Conservation (phyloP, 2,888 invertebrate genomes). For the Ditula angustiorana region DNA sequence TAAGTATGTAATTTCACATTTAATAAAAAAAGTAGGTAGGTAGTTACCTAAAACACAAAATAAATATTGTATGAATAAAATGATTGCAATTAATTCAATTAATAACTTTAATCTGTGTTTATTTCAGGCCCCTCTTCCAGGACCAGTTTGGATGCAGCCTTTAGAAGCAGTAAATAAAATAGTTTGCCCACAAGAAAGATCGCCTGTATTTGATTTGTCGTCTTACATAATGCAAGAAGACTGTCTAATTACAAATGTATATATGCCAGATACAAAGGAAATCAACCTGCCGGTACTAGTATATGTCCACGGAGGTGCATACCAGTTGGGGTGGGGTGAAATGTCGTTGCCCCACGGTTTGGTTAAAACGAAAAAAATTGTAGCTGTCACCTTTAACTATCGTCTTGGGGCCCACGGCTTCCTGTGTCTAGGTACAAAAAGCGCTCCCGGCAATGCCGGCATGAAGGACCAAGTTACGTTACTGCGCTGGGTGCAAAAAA, state of each 20-base stretch:
- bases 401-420: conserved; percentile 54
- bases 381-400: conserved; percentile 48
- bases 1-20: too few species aligned
- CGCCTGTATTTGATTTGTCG: neutral
- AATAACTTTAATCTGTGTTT: too few species aligned
- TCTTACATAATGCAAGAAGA: conserved; percentile 24
- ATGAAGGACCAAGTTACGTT: conserved; percentile 69
- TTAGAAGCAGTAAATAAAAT: too few species aligned
- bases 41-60: too few species aligned
- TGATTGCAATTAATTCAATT: too few species aligned
- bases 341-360: too few species aligned
- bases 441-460: conserved; percentile 61
- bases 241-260: conserved; percentile 42
- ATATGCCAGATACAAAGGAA: conserved; percentile 48
- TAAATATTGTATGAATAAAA: too few species aligned
- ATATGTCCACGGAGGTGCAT: conserved; percentile 54
- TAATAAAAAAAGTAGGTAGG: too few species aligned
- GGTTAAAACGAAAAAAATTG: conserved; percentile 40
- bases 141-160: too few species aligned
- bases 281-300: conserved; percentile 53
- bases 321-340: conserved; percentile 45
- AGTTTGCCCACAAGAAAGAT: conserved; percentile 10
- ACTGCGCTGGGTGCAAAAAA: conserved; percentile 61
- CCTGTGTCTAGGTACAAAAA: conserved; percentile 55
- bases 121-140: too few species aligned